These are phyloP conservation scores for Stegodyphus dumicola DNA, from an alignment of 1,140 invertebrate species.

Conservation along the genomic window DNA sequence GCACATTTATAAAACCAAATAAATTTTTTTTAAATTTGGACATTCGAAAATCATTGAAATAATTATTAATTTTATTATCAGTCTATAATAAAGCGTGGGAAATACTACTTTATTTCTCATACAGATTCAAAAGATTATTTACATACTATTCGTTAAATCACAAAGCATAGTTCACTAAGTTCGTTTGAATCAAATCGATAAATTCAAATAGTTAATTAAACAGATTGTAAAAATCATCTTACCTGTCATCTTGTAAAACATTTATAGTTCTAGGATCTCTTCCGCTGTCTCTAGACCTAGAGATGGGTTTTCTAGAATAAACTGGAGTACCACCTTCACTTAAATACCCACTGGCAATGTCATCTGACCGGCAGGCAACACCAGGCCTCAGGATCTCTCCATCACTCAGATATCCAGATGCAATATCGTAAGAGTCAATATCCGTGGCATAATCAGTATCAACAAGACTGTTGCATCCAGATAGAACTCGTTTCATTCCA, in stretches of 20 bases:
- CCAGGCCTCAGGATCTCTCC: conserved; percentile 75
- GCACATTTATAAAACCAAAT: too few species aligned
- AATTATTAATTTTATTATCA: too few species aligned
- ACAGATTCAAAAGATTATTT: too few species aligned
- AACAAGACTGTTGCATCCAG: conserved; percentile 53
- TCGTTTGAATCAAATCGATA: too few species aligned
- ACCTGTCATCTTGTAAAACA: conserved; percentile 71
- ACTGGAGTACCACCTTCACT: conserved; percentile 81
- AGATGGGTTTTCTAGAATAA: conserved; percentile 51
- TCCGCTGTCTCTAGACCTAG: conserved; percentile 64
- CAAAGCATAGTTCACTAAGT: too few species aligned
- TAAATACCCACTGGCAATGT: conserved; percentile 82
- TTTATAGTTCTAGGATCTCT: conserved; percentile 60
- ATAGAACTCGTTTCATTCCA: conserved; percentile 33
- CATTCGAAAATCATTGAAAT: too few species aligned
- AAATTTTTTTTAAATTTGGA: too few species aligned
- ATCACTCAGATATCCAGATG: conserved; percentile 80
- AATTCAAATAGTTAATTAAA: not conserved
- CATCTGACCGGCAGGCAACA: conserved; percentile 69
- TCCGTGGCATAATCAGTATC: conserved; percentile 68
- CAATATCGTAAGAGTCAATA: conserved; percentile 64
- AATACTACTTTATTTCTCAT: too few species aligned
- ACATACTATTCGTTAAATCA: too few species aligned
- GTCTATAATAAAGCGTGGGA: too few species aligned
- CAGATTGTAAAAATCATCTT: conserved; percentile 42